Evolutionary conservation across 35 echinoderm and acorn worm species (phyloP), one percentile per base, ranked within the genome.

Genomic region (Ophioderma brevispina): DNA sequence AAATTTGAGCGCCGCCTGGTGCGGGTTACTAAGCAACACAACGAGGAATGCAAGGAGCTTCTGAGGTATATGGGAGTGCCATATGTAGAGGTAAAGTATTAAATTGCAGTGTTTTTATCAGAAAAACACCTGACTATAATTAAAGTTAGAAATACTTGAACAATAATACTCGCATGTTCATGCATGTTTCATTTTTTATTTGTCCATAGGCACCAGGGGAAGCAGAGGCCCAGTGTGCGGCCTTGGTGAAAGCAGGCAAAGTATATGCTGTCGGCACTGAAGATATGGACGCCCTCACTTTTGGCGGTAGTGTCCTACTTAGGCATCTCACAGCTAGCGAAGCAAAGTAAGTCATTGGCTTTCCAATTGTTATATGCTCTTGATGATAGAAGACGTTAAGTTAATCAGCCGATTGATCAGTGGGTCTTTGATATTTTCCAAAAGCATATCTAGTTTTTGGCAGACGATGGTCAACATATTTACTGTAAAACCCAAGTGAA

Each of bases 281-380:
- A 81, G 96, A 98, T 84, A 98, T 98, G 96, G 96, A 98, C 64
- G 93, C 93, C 11, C 81, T 98, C 28, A 98, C 96, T 6, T 98
- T 98, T 82, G 97, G 97, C 25, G 87, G 84, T 25, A 91, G 87
- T 31, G 91, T 99, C 0, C 77, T 99, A 49, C 50, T 99, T 5
- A 95, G 97, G 76, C 97, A 99, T 82, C 88, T 99, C 6, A 99
- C 97, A 36, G 82, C 88, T n/a, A 99, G 97, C 86, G 97, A 99
- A 88, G 93, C 97, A 84, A 99, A 89, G 97, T 95, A 86, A 75
- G 85, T 91, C 13, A 36, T 6, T 21, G 8, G 46, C 46, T 21
- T 21, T 52, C 46, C n/a, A n/a, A n/a, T n/a, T n/a, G n/a, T n/a
- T n/a, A n/a, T n/a, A n/a, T n/a, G n/a, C n/a, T n/a, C n/a, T n/a